Evolutionary conservation across 2,888 invertebrate genomes (phyloP).

Genomic region (Macrophya alboannulata): DNA sequence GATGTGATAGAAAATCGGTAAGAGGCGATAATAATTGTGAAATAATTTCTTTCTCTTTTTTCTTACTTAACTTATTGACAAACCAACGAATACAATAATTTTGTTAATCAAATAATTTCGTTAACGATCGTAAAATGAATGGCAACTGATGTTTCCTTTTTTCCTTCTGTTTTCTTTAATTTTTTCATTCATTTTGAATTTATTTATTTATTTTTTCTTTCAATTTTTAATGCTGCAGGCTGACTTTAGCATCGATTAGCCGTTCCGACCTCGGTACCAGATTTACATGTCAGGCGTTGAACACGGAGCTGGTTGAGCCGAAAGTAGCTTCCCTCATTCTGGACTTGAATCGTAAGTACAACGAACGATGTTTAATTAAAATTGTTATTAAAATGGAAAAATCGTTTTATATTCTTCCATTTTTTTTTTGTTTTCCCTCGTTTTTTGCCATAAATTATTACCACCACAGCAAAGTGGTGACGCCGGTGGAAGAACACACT

Average conservation of each 20-base stretch:
- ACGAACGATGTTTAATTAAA: conserved; percentile 54
- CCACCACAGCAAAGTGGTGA: not conserved
- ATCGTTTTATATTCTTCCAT: not conserved
- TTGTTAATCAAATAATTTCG: not conserved
- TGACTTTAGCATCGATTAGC: conserved; percentile 86
- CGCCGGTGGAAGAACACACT: not conserved
- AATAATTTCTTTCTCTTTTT: conserved; percentile 2
- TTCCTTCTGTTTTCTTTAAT: not conserved
- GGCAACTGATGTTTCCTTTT: not conserved
- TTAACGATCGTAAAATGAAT: too few species aligned
- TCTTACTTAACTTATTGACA: too few species aligned
- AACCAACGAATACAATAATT: not conserved
- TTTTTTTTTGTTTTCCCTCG: not conserved
- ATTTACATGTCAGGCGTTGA: conserved; percentile 94
- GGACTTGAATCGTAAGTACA: conserved; percentile 91
- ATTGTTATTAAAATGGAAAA: conserved; percentile 23
- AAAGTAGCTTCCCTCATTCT: conserved; percentile 89
- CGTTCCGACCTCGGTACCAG: conserved; percentile 92
- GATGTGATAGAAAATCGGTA: conserved; percentile 93
- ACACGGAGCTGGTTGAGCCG: conserved; percentile 91
- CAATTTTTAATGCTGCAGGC: conserved; percentile 62
- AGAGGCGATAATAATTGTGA: conserved; percentile 75
- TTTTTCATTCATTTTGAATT: not conserved
- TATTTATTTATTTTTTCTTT: not conserved
- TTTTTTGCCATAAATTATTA: not conserved